Percentiles rank a stretch among this genome's conserved stretches.
Evolutionary conservation across 2,113 vertebrate species (phyloP).

Genomic region (Semicossyphus pulcher): DNA sequence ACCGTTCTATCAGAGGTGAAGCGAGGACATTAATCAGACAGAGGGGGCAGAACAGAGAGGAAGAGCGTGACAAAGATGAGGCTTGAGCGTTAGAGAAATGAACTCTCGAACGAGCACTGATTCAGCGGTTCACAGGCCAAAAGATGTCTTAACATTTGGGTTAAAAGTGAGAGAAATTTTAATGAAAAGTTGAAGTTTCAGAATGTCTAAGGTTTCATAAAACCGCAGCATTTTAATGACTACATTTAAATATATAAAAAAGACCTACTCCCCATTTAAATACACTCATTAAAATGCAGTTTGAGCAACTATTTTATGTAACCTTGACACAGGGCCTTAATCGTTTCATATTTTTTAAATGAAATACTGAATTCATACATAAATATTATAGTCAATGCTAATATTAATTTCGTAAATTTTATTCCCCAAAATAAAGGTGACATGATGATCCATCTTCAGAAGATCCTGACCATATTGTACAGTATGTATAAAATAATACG

Average conservation of each 20-base stretch:
- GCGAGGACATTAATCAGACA: slow-evolving; percentile 9
- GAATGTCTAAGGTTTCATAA: background rate
- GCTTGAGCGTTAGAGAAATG: slow-evolving; percentile 17
- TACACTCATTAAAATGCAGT: background rate
- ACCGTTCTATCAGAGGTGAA: slow-evolving; percentile 1
- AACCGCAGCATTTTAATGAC: background rate
- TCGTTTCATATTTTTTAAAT: background rate
- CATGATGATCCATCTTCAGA: no score
- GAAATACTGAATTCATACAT: no score
- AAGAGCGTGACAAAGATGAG: slow-evolving; percentile 40
- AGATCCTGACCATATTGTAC: no score
- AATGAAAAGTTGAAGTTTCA: background rate
- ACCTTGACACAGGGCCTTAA: background rate
- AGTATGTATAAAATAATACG: no score
- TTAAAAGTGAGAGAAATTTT: background rate
- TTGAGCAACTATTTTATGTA: background rate
- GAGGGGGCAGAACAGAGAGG: slow-evolving; percentile 11
- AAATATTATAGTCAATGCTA: no score
- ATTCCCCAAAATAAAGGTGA: background rate
- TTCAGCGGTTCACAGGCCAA: background rate
- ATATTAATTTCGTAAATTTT: background rate
- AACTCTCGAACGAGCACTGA: background rate
- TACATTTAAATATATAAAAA: background rate
- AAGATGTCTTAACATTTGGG: background rate
- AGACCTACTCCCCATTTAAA: background rate